Evolutionary conservation across 53 echinoderm and acorn worm genomes (phyloP).

Genomic region (Zoroaster sp.): DNA sequence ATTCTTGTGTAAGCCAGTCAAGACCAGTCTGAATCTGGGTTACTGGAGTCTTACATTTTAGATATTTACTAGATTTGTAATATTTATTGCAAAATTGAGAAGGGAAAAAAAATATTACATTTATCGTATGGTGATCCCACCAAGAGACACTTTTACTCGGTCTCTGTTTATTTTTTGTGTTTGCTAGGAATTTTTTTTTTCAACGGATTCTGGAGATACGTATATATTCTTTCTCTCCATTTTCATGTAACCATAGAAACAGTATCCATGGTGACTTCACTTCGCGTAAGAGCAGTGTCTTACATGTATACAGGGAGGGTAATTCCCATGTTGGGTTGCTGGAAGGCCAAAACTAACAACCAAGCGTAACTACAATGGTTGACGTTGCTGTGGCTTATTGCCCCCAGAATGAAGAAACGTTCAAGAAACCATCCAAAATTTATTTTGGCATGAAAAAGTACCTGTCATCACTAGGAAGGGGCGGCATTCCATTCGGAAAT

Average conservation of each 20-base stretch:
- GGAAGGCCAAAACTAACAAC: no score
- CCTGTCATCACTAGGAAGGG: no score
- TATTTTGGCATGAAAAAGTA: no score
- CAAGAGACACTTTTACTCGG: background rate
- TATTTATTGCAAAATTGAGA: slow-evolving; percentile 1
- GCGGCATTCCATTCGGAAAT: no score
- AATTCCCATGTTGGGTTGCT: no score
- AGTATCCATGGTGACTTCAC: background rate
- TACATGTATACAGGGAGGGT: no score
- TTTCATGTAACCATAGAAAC: background rate
- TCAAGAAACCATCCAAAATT: no score
- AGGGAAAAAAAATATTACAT: background rate
- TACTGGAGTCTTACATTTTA: background rate
- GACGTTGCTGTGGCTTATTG: no score
- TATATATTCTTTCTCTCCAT: background rate
- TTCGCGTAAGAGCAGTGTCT: no score
- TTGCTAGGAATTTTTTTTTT: background rate
- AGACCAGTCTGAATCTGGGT: background rate
- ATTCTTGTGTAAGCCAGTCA: background rate
- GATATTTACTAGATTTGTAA: slow-evolving; percentile 18
- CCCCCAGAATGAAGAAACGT: no score
- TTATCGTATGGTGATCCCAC: slow-evolving; percentile 22
- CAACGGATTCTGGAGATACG: background rate
- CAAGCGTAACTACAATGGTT: no score
- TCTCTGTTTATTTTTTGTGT: slow-evolving; percentile 25